Conservation (phyloP, 2,113 vertebrate species). For the Colinus virginianus region DNA sequence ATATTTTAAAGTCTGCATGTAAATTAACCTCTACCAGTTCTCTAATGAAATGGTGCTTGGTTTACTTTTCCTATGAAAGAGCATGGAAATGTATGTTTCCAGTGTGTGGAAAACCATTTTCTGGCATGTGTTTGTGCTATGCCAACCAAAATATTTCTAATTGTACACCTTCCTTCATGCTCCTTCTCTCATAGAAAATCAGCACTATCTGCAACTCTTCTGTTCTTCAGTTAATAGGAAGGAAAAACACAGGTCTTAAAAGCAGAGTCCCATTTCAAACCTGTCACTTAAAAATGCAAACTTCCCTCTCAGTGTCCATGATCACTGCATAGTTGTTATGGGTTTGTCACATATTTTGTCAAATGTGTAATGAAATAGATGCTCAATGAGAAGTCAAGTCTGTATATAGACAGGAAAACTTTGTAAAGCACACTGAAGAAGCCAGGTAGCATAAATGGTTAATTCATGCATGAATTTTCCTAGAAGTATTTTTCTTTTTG, state of each 20-base stretch:
- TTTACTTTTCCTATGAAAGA: not conserved
- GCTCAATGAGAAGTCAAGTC: not conserved
- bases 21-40: not conserved
- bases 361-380: not conserved
- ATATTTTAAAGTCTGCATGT: not conserved
- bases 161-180: not conserved
- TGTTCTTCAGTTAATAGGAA: not conserved
- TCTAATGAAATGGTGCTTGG: fast-evolving
- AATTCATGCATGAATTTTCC: not conserved
- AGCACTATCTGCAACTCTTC: not conserved
- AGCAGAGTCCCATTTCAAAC: not conserved
- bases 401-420: not conserved
- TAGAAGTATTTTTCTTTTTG: not conserved
- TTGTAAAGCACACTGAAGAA: not conserved
- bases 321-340: not conserved
- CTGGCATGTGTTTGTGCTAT: not conserved
- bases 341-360: not conserved
- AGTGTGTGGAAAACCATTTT: not conserved
- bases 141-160: not conserved
- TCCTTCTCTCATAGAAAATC: not conserved
- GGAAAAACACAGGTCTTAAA: not conserved
- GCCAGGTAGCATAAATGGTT: not conserved
- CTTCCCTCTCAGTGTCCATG: not conserved
- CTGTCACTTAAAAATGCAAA: not conserved
- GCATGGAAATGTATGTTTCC: not conserved